These are phyloP conservation scores for Macrotis lagotis DNA, from an alignment of 2,113 vertebrate species.

Conservation along the genomic window DNA sequence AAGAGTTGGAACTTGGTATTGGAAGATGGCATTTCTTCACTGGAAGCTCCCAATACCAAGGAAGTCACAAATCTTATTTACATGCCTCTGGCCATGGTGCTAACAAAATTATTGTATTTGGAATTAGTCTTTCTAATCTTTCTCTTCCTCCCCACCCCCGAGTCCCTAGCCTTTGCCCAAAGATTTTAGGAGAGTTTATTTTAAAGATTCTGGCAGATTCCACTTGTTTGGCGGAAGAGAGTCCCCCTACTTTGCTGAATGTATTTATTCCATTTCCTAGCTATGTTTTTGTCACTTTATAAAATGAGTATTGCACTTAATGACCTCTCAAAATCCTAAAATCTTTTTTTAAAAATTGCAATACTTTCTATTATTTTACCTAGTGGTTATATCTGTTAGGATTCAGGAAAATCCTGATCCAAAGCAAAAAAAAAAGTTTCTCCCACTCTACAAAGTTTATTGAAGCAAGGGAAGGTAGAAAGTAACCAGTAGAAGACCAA, in stretches of 20 bases:
- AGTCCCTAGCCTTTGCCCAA: not conserved
- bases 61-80: not conserved
- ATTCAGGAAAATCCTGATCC: not conserved
- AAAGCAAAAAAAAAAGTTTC: conserved; percentile 4
- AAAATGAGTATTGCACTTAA: not conserved
- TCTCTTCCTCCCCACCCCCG: not conserved
- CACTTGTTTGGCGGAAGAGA: not conserved
- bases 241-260: not conserved
- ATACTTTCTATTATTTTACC: not conserved
- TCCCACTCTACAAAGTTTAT: not conserved
- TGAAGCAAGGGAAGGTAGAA: not conserved
- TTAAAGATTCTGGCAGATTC: not conserved
- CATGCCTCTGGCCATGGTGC: not conserved
- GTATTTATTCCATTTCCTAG: not conserved
- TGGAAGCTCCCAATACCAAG: not conserved
- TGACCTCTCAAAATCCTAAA: not conserved
- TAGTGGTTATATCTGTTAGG: not conserved
- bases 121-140: not conserved
- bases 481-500: conserved; percentile 27
- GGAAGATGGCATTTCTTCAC: not conserved
- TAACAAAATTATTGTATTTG: not conserved
- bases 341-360: not conserved
- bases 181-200: conserved; percentile 14
- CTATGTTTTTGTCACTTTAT: not conserved
- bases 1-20: not conserved